Conservation (phyloP, 2,888 invertebrate genomes). For the Hirtodrosophila trivittata region DNA sequence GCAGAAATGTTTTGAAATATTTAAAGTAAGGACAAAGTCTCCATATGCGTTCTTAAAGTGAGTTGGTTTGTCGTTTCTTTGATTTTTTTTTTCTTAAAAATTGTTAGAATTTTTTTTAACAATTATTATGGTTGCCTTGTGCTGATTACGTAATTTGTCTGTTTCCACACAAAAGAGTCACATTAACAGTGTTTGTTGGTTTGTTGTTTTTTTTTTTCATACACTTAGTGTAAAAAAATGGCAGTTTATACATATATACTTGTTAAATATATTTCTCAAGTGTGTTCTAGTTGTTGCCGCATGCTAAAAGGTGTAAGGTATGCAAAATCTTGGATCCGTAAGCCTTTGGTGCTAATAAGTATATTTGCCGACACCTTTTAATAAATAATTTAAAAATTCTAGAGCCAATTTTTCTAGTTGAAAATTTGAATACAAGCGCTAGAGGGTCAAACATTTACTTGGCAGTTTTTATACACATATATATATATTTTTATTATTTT, state of each 20-base stretch:
- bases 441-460: conserved; percentile 73
- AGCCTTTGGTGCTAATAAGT: conserved; percentile 34
- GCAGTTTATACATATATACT: conserved; percentile 77
- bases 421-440: conserved; percentile 47
- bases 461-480: conserved; percentile 62
- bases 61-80: neutral
- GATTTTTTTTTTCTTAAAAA: conserved; percentile 10
- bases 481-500: conserved; percentile 27
- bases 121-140: conserved; percentile 51
- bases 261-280: conserved; percentile 53
- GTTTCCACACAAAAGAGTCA: conserved; percentile 68
- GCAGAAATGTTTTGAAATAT: conserved; percentile 6
- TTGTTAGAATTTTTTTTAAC: conserved; percentile 27
- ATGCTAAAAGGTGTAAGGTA: conserved; percentile 42
- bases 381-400: conserved; percentile 20
- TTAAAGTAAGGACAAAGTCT: conserved; percentile 6
- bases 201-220: conserved; percentile 61
- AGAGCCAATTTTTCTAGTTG: conserved; percentile 36
- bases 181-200: conserved; percentile 37
- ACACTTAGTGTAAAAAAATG: conserved; percentile 81
- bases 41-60: neutral
- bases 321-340: conserved; percentile 49
- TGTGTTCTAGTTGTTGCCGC: conserved; percentile 74
- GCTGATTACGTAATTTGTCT: conserved; percentile 41
- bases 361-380: conserved; percentile 28